Evolutionary conservation across 1,140 invertebrate genomes (phyloP).

Genomic region (Brachionus calyciflorus): DNA sequence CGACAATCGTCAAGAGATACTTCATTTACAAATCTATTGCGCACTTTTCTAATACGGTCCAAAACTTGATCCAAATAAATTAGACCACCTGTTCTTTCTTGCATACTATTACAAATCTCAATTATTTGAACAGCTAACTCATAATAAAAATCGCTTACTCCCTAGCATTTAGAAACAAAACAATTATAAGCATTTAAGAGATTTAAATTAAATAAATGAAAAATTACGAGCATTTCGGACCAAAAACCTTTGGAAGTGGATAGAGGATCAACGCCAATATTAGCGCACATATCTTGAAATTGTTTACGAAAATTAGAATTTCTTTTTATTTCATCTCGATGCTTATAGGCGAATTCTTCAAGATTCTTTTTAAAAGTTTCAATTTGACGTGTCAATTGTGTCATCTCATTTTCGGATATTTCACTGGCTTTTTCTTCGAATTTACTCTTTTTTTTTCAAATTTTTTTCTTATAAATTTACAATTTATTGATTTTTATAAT

Average conservation of each 20-base stretch:
- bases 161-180: slow-evolving; percentile 53
- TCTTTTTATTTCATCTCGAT: slow-evolving; percentile 75
- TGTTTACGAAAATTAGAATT: slow-evolving; percentile 88
- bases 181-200: background rate
- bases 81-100: slow-evolving; percentile 65
- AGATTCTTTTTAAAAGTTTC: slow-evolving; percentile 86
- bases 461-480: too few species aligned
- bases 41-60: background rate
- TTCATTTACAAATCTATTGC: slow-evolving; percentile 35
- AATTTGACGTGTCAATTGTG: slow-evolving; percentile 84
- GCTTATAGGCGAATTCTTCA: slow-evolving; percentile 92
- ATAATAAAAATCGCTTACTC: slow-evolving; percentile 98
- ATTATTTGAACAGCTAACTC: slow-evolving; percentile 95
- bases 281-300: slow-evolving; percentile 98
- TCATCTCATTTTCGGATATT: slow-evolving; percentile 19
- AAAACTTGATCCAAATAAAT: slow-evolving; percentile 41
- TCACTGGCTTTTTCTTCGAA: slow-evolving; percentile 38
- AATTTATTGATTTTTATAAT: too few species aligned
- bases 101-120: slow-evolving; percentile 89
- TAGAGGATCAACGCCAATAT: slow-evolving; percentile 91
- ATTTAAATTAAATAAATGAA: background rate
- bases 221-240: slow-evolving; percentile 80
- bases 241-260: slow-evolving; percentile 77
- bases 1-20: slow-evolving; percentile 38
- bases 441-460: background rate